Evolutionary conservation across 2,113 vertebrate species (phyloP).

Genomic region (Ictalurus punctatus): DNA sequence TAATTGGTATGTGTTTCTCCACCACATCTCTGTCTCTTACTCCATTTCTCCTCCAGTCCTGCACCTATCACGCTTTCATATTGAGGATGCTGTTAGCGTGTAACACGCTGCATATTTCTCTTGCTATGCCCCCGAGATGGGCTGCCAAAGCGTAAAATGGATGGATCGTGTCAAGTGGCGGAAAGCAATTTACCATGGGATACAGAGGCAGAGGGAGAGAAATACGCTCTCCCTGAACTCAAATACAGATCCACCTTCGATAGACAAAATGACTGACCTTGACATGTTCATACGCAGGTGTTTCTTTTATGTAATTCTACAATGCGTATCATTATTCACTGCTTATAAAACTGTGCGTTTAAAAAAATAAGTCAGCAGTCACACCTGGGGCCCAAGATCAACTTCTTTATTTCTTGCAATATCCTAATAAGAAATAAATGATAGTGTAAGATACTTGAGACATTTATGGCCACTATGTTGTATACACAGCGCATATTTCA

Average conservation of each 20-base stretch:
- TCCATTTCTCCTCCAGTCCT: conserved; percentile 23
- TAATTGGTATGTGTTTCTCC: conserved; percentile 48
- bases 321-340: not conserved
- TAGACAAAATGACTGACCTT: conserved; percentile 20
- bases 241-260: conserved; percentile 28
- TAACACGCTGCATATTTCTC: conserved; percentile 47
- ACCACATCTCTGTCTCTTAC: conserved; percentile 1
- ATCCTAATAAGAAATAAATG: not conserved
- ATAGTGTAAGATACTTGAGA: not conserved
- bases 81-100: conserved; percentile 36
- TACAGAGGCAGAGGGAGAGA: conserved; percentile 15
- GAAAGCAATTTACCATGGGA: conserved; percentile 51
- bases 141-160: conserved; percentile 47
- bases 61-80: conserved; percentile 33
- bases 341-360: not conserved
- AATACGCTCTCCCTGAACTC: conserved; percentile 16
- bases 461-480: not conserved
- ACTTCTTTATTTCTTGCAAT: not conserved
- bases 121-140: conserved; percentile 41
- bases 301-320: not conserved
- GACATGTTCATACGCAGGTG: conserved; percentile 14
- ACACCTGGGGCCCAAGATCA: not conserved
- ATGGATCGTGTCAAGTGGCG: conserved; percentile 51
- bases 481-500: not conserved
- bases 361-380: not conserved